These are phyloP conservation scores for Rhinichthys klamathensis DNA, from an alignment of 2,113 vertebrate species.

Conservation along the genomic window DNA sequence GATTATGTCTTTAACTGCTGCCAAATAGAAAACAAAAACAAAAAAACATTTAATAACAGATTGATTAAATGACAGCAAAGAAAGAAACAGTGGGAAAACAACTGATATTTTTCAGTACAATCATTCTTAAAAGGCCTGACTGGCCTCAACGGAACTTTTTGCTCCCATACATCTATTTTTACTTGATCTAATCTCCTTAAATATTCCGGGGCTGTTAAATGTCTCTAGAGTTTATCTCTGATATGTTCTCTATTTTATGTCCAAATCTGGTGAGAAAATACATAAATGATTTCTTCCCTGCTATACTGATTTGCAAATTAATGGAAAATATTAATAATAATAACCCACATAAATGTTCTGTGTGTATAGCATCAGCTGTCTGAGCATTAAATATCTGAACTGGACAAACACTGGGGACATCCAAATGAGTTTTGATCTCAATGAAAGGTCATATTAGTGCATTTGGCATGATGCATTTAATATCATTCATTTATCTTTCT, in stretches of 20 bases:
- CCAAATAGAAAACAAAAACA: not conserved
- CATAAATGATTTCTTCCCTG: not conserved
- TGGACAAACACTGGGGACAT: not conserved
- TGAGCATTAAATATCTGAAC: not conserved
- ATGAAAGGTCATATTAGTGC: not conserved
- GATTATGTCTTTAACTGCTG: not conserved
- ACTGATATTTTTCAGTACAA: not conserved
- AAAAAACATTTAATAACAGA: not conserved
- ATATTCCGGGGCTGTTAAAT: conserved; percentile 2
- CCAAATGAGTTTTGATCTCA: conserved; percentile 3
- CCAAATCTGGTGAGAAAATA: not conserved
- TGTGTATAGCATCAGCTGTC: not conserved
- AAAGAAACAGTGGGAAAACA: not conserved
- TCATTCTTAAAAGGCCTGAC: conserved; percentile 12
- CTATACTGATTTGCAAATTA: not conserved
- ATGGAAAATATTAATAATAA: not conserved
- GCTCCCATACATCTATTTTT: conserved; percentile 17
- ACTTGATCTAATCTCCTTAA: not conserved
- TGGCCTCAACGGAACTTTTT: not conserved
- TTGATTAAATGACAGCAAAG: not conserved
- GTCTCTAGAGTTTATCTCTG: not conserved
- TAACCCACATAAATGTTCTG: not conserved
- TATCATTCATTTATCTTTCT: not conserved
- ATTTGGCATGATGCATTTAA: not conserved
- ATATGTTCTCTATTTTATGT: not conserved